Percentiles rank a stretch among this genome's conserved stretches.
These are phyloP conservation scores for Cylindroiulus punctatus DNA, from an alignment of 2,888 invertebrate genomes.

Conservation along the genomic window DNA sequence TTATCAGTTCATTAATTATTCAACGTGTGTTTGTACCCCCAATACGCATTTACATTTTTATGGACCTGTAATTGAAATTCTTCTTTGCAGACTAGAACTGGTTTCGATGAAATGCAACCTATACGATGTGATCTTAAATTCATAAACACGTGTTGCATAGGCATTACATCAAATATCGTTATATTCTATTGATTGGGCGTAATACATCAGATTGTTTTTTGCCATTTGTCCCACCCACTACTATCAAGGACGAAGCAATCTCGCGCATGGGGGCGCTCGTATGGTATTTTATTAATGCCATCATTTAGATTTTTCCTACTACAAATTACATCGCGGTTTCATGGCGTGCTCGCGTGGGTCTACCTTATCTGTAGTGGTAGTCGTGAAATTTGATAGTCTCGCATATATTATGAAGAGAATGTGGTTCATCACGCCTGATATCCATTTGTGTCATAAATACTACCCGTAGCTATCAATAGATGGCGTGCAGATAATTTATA, in stretches of 20 bases:
- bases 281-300: background rate
- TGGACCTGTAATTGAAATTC: background rate
- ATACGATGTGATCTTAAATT: background rate
- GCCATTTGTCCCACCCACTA: too few relatives aligned
- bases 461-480: background rate
- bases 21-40: background rate
- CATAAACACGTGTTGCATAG: background rate
- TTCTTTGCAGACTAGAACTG: background rate
- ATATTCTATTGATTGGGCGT: too few relatives aligned
- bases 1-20: slow-evolving; percentile 43
- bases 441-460: slow-evolving; percentile 30
- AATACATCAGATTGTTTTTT: too few relatives aligned
- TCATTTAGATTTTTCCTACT: background rate
- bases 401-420: slow-evolving; percentile 24
- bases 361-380: slow-evolving; percentile 38
- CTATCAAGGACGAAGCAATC: too few relatives aligned
- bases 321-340: slow-evolving; percentile 2
- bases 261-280: too few relatives aligned
- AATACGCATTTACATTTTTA: background rate
- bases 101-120: background rate
- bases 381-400: slow-evolving; percentile 8
- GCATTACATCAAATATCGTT: too few relatives aligned
- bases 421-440: slow-evolving; percentile 47
- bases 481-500: slow-evolving; percentile 45
- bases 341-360: slow-evolving; percentile 26